A percentile compares a stretch with the other conserved stretches of the same genome.
Conservation (phyloP, 2,797 vertebrate species). For the Hypotaenidia okinawae region DNA sequence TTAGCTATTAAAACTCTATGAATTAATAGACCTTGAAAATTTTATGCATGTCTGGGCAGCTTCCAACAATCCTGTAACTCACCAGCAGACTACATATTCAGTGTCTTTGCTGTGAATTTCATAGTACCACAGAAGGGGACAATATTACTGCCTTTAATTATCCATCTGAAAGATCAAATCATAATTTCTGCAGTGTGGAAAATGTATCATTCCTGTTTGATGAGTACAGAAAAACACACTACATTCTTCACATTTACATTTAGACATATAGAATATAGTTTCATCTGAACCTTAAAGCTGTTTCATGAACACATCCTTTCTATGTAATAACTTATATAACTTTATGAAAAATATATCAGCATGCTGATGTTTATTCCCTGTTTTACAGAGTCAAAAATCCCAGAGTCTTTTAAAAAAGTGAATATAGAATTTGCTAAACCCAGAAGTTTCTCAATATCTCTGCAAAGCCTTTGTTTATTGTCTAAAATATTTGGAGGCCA, state of each 20-base stretch:
- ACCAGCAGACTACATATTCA: background rate
- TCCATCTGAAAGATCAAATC: background rate
- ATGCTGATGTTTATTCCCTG: background rate
- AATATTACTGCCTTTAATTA: background rate
- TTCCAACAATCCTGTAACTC: background rate
- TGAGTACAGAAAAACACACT: background rate
- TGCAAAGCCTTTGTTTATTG: background rate
- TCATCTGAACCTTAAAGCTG: background rate
- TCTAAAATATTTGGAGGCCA: background rate
- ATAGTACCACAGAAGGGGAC: background rate
- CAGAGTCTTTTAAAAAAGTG: background rate
- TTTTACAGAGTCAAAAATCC: background rate
- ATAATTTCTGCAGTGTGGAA: background rate
- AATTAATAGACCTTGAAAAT: background rate
- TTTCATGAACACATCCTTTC: background rate
- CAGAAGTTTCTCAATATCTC: background rate
- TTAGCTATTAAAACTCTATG: background rate
- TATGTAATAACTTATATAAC: background rate
- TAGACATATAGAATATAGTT: background rate
- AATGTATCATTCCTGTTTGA: background rate
- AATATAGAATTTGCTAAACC: background rate
- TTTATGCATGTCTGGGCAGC: background rate
- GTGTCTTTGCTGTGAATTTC: background rate
- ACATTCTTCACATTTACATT: background rate
- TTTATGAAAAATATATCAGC: background rate